phyloP scores from a whole-genome alignment of 2,888 invertebrate genomes.

The Hirtodrosophila trivittata region DNA sequence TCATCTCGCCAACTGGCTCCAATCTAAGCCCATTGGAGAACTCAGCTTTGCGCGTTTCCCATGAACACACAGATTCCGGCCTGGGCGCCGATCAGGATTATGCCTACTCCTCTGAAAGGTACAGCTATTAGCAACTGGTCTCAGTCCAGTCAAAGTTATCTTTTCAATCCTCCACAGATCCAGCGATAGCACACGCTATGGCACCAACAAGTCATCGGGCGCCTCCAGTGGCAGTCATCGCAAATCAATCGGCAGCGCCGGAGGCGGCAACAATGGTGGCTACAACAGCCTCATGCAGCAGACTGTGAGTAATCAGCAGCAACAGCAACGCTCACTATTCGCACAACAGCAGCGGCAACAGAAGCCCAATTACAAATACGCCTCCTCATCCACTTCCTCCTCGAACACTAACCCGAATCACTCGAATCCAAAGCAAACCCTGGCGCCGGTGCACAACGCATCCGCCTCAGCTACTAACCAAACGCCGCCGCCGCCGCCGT shows the following conservation, averaged over 20 bases:
- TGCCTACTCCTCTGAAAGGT: constrained; percentile 89
- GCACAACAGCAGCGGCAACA: constrained; percentile 66
- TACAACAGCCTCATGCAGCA: constrained; percentile 83
- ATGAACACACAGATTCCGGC: constrained; percentile 91
- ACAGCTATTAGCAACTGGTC: constrained; percentile 28
- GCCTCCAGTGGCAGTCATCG: constrained; percentile 84
- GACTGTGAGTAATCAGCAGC: constrained; percentile 84
- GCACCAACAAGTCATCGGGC: constrained; percentile 84
- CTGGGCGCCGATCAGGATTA: constrained; percentile 91
- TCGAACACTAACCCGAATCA: constrained; percentile 69
- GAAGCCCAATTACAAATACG: constrained; percentile 78
- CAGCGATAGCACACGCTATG: constrained; percentile 87
- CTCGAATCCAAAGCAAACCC: constrained; percentile 46
- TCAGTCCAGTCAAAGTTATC: background rate
- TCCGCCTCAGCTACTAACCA: constrained; percentile 55
- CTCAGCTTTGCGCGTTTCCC: constrained; percentile 86
- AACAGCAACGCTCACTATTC: constrained; percentile 66
- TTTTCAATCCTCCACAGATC: constrained; percentile 79
- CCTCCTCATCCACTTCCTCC: constrained; percentile 50
- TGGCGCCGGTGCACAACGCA: constrained; percentile 81
- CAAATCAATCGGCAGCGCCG: constrained; percentile 80
- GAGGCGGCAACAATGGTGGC: constrained; percentile 62
- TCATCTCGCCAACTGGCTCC: constrained; percentile 83
- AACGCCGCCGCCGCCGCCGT: constrained; percentile 27
- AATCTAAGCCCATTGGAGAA: constrained; percentile 83